These are phyloP conservation scores for Papilio helenus DNA, from an alignment of 1,140 invertebrate species.

Conservation along the genomic window DNA sequence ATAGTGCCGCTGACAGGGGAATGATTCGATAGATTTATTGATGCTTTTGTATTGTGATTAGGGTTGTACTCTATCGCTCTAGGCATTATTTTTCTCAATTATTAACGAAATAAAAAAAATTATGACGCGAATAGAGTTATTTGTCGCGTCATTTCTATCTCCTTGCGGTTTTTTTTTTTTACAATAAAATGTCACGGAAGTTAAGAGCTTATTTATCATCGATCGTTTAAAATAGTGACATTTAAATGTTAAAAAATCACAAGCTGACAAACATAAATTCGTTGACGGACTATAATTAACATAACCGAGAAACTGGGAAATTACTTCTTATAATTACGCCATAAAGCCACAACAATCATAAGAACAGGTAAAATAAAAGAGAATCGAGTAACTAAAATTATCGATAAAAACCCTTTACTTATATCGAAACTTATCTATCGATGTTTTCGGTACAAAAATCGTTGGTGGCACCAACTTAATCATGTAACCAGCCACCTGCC, in stretches of 20 bases:
- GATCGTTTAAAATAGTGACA: not conserved
- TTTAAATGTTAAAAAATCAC: not conserved
- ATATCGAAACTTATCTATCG: conserved; percentile 62
- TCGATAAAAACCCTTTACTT: conserved; percentile 57
- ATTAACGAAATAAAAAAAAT: too few relatives aligned
- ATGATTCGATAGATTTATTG: conserved; percentile 65
- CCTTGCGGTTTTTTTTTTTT: not conserved
- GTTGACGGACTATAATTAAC: not conserved
- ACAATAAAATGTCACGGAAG: not conserved
- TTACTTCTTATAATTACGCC: not conserved
- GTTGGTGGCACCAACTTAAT: conserved; percentile 77
- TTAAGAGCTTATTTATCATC: not conserved
- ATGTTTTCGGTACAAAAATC: conserved; percentile 73
- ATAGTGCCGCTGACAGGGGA: conserved; percentile 63
- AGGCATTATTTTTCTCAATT: not conserved
- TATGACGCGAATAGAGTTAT: not conserved
- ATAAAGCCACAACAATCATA: not conserved
- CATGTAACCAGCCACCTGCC: conserved; percentile 71
- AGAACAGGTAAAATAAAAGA: not conserved
- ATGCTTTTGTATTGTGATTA: conserved; percentile 47
- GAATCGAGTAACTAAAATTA: conserved; percentile 41
- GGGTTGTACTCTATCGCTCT: conserved; percentile 12
- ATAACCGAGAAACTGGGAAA: not conserved
- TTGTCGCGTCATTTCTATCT: not conserved
- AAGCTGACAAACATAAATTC: not conserved